These are phyloP conservation scores for Epinotia ramella DNA, from an alignment of 2,888 invertebrate genomes.

Conservation along the genomic window DNA sequence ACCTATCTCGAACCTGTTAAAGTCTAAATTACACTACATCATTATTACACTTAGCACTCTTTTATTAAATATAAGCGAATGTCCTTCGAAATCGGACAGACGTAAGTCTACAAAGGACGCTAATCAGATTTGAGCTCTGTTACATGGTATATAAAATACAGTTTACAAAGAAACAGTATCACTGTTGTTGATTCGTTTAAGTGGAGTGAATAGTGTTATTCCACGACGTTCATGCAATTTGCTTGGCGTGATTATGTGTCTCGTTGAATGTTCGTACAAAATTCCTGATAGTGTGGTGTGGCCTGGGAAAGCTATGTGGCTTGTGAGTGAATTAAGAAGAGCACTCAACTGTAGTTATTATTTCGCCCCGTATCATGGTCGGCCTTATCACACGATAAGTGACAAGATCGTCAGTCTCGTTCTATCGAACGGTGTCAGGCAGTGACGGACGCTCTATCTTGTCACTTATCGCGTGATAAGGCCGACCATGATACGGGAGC, in stretches of 20 bases:
- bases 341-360: neutral
- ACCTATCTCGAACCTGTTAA: neutral
- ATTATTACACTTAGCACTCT: neutral
- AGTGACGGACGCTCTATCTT: no score
- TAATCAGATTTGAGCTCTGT: neutral
- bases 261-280: slow-evolving; percentile 12
- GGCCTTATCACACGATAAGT: no score
- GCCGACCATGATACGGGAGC: no score
- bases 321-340: neutral
- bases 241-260: slow-evolving; percentile 24
- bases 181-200: neutral
- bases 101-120: neutral
- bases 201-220: slow-evolving; percentile 2
- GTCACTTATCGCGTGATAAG: no score
- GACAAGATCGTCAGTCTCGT: no score
- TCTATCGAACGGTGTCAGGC: no score
- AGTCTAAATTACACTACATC: neutral
- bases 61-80: neutral
- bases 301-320: slow-evolving; percentile 13
- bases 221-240: slow-evolving; percentile 14
- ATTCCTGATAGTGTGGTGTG: slow-evolving; percentile 9
- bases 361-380: no score
- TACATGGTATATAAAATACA: neutral
- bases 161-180: neutral
- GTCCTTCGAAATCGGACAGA: neutral